A percentile compares a stretch with the other conserved stretches of the same genome.
Conservation (phyloP, 2,888 invertebrate species). For the Resseliella maxima region DNA sequence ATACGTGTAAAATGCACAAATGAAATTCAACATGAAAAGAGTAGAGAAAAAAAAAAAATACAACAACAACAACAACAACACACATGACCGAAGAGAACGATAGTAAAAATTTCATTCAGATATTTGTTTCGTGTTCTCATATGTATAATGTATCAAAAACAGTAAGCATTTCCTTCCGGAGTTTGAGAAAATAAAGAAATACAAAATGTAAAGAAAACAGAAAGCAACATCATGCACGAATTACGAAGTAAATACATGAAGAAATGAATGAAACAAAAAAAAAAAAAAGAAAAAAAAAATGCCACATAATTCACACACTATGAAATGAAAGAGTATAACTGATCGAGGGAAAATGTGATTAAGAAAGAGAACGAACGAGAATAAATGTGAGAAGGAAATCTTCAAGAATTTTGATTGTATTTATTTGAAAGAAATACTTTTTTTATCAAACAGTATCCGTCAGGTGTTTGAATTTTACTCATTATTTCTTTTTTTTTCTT, state of each 20-base stretch:
- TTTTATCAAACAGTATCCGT: no score
- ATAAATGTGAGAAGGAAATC: no score
- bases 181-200: background rate
- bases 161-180: constrained; percentile 41
- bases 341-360: no score
- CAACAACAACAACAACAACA: no score
- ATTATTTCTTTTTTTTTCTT: no score
- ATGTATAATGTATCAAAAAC: constrained; percentile 53
- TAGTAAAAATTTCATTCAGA: background rate
- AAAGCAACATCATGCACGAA: background rate
- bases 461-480: no score
- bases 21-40: background rate
- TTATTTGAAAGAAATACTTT: no score
- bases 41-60: background rate
- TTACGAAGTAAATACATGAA: background rate
- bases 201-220: constrained; percentile 21
- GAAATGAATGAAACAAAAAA: no score
- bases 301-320: background rate
- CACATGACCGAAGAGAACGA: background rate
- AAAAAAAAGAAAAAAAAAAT: no score
- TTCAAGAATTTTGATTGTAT: constrained; percentile 5
- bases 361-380: no score
- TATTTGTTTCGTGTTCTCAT: constrained; percentile 28
- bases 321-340: no score
- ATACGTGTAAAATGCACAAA: background rate